A percentile compares a stretch with the other conserved stretches of the same genome.
phyloP scores from a whole-genome alignment of 2,113 vertebrate species.

The Zosterops lateralis region DNA sequence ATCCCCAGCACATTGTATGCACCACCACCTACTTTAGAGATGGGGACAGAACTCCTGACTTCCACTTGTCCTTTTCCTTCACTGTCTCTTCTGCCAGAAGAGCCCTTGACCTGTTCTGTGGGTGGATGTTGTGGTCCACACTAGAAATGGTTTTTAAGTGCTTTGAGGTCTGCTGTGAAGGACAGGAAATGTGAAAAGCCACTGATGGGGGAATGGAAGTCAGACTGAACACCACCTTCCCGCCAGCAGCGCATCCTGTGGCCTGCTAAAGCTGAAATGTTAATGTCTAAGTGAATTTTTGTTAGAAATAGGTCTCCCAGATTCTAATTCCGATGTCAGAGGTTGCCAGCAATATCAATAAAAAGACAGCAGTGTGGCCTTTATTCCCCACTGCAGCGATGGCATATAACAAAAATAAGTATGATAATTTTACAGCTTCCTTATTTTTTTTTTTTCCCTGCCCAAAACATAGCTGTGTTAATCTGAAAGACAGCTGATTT shows the following conservation, averaged over 20 bases:
- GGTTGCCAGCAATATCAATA: conserved; percentile 63
- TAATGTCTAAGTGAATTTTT: conserved; percentile 59
- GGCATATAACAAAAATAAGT: conserved; percentile 72
- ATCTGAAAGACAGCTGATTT: conserved; percentile 76
- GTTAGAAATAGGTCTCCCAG: conserved; percentile 50
- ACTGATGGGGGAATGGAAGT: background rate
- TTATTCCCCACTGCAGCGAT: conserved; percentile 41
- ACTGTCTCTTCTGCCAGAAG: rapidly evolving
- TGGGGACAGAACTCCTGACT: background rate
- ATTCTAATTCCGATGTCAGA: conserved; percentile 63
- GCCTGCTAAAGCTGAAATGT: background rate
- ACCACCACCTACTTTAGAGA: background rate
- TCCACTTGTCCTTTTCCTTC: background rate
- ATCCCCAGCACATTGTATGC: rapidly evolving
- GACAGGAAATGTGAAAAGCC: background rate
- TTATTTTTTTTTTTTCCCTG: conserved; percentile 31
- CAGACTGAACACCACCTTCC: background rate
- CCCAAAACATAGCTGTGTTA: conserved; percentile 70
- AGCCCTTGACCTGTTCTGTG: background rate
- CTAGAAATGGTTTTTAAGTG: background rate
- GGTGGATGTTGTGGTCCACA: background rate
- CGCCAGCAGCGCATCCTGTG: background rate
- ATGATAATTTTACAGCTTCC: conserved; percentile 64
- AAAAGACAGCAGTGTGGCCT: conserved; percentile 32
- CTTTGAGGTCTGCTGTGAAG: background rate